These are phyloP conservation scores for Pampus argenteus DNA, from an alignment of 2,797 vertebrate species.

Conservation along the genomic window DNA sequence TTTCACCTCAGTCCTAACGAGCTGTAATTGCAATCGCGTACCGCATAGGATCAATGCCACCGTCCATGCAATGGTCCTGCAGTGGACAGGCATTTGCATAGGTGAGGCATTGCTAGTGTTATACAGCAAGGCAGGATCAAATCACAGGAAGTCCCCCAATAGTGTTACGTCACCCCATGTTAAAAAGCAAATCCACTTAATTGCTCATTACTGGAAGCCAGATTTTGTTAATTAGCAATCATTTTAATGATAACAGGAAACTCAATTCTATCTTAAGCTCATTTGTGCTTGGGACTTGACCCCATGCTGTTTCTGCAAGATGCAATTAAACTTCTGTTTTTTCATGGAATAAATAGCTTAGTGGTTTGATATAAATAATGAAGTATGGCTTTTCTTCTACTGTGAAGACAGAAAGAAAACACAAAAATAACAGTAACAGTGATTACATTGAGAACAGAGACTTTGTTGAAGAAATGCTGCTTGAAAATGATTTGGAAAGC, in stretches of 20 bases:
- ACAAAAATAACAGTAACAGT: background rate
- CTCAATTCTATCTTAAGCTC: conserved; percentile 16
- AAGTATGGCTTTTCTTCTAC: background rate
- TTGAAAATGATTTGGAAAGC: conserved; percentile 1
- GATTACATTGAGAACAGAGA: too few species aligned
- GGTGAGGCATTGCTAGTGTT: conserved; percentile 37
- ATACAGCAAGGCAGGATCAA: conserved; percentile 30
- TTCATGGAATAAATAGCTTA: background rate
- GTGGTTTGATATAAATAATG: background rate
- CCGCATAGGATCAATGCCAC: conserved; percentile 67
- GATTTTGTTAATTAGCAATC: conserved; percentile 45
- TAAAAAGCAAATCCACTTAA: conserved; percentile 57
- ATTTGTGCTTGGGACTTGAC: conserved; percentile 35
- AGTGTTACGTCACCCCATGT: conserved; percentile 42
- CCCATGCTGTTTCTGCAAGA: conserved; percentile 13
- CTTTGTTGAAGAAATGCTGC: background rate
- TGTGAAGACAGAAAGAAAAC: background rate
- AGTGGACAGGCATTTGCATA: conserved; percentile 51
- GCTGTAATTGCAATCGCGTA: conserved; percentile 72
- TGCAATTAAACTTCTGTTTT: conserved; percentile 7
- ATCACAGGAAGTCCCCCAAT: conserved; percentile 30
- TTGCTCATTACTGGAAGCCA: conserved; percentile 47
- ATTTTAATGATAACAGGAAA: conserved; percentile 37
- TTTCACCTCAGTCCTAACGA: conserved; percentile 82
- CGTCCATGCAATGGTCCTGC: conserved; percentile 45